Percentiles rank a stretch among this genome's conserved stretches.
These are phyloP conservation scores for Gulo gulo DNA, from an alignment of 2,113 vertebrate genomes.

Conservation along the genomic window DNA sequence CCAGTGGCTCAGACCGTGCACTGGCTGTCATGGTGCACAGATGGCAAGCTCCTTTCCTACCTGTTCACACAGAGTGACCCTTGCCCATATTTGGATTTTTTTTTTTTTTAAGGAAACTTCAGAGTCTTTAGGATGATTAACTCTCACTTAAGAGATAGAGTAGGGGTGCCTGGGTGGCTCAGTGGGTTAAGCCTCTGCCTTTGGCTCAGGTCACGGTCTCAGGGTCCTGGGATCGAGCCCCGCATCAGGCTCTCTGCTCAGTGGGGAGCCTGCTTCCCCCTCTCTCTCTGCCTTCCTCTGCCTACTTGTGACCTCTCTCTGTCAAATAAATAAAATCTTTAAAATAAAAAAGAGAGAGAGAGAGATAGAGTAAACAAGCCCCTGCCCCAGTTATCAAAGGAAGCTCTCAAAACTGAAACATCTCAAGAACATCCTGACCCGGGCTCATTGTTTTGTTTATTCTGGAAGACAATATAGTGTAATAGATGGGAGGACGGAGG, in stretches of 20 bases:
- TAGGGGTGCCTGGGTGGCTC: background rate
- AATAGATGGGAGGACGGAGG: background rate
- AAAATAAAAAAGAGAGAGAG: too few species aligned
- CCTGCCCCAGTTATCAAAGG: background rate
- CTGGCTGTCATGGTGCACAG: accelerated
- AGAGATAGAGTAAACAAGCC: background rate
- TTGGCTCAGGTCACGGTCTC: too few species aligned
- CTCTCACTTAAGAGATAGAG: background rate
- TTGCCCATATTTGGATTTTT: background rate
- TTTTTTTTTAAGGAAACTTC: background rate
- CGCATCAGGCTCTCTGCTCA: too few species aligned
- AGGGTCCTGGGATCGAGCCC: too few species aligned
- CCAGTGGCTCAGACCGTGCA: background rate
- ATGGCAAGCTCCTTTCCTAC: background rate
- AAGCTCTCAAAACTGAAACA: background rate
- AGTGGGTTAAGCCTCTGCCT: too few species aligned
- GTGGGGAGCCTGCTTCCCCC: too few species aligned
- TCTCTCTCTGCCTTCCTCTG: too few species aligned
- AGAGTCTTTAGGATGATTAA: background rate
- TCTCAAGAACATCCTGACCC: background rate
- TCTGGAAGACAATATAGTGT: background rate
- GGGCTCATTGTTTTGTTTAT: background rate
- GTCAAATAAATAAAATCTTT: too few species aligned
- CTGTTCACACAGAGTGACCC: background rate
- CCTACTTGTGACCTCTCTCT: too few species aligned